These are phyloP conservation scores for Nyctibius grandis DNA, from an alignment of 2,797 vertebrate genomes.

Conservation along the genomic window DNA sequence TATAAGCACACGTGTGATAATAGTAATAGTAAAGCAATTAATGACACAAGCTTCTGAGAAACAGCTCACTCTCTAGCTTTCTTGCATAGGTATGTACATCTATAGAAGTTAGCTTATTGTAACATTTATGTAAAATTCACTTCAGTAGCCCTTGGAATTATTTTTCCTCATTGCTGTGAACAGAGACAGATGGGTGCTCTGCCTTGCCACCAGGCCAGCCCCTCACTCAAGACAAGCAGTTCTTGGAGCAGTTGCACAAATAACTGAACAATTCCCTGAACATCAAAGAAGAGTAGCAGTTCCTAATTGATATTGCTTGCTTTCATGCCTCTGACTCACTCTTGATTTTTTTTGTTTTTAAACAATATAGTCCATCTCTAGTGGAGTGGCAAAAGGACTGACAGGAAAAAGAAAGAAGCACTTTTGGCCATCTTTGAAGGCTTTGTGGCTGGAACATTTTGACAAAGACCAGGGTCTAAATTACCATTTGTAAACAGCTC, in stretches of 20 bases:
- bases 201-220: not conserved
- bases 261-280: not conserved
- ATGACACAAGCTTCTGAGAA: rapidly evolving
- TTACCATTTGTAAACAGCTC: not conserved
- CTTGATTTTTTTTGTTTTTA: not conserved
- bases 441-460: not conserved
- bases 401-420: not conserved
- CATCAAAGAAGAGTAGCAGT: not conserved
- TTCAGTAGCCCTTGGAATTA: not conserved
- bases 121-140: not conserved
- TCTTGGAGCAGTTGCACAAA: not conserved
- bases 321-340: not conserved
- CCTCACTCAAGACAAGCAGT: not conserved
- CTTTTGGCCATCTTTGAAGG: not conserved
- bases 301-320: not conserved
- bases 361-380: not conserved
- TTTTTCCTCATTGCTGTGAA: not conserved
- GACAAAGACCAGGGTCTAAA: not conserved
- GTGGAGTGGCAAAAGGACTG: not conserved
- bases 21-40: not conserved
- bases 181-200: not conserved
- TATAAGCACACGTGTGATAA: rapidly evolving
- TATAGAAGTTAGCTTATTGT: not conserved
- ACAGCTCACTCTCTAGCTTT: not conserved
- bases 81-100: not conserved